Base-by-base conservation (phyloP, 2,888 invertebrate genomes). In the Lissocephala sabroskyi region DNA sequence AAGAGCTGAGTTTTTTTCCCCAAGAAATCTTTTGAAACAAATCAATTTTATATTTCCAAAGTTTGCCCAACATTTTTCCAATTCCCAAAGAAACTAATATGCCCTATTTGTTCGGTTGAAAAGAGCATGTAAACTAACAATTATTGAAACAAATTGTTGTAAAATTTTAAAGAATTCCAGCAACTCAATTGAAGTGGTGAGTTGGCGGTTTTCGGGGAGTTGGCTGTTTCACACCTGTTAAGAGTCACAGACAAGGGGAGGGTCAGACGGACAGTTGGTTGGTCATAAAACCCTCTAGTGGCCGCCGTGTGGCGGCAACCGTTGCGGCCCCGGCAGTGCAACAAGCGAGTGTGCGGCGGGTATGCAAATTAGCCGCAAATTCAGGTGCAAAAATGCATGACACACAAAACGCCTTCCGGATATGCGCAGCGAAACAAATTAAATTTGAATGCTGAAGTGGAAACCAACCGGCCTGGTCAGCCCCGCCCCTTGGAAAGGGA, bases 301-400 rank as follows among this genome's bases (percentile, higher is more conserved):
- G 17, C 17, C 28, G 37, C 36, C 10, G 44, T 36, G 18, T 13
- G 26, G 28, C 26, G 33, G 41, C 16, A 45, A 47, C 50, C 58
- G 50, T 28, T 29, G 23, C 44, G 49, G 49, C 39, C 46, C 53
- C 50, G 62, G 62, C 45, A 55, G 59, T 46, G 49, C 65, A 68
- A 49, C 61, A 63, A 50, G 55, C 56, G 47, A 56, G 56, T 56
- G 64, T 68, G 61, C 61, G 71, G 70, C n/a, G n/a, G 75, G 56
- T 55, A 67, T 68, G 65, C 62, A 75, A 75, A 68, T 68, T 71
- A 67, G 65, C 76, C 52, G 49, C 71, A 68, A 64, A 75, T 67
- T 68, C 64, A 75, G 76, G 68, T 75, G 73, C 56, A 68, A 75
- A 64, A 67, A 68, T 68, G 62, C 67, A 75, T 62, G 68, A 64